These are phyloP conservation scores for Varroa destructor DNA, from an alignment of 1,140 invertebrate species.

Conservation along the genomic window DNA sequence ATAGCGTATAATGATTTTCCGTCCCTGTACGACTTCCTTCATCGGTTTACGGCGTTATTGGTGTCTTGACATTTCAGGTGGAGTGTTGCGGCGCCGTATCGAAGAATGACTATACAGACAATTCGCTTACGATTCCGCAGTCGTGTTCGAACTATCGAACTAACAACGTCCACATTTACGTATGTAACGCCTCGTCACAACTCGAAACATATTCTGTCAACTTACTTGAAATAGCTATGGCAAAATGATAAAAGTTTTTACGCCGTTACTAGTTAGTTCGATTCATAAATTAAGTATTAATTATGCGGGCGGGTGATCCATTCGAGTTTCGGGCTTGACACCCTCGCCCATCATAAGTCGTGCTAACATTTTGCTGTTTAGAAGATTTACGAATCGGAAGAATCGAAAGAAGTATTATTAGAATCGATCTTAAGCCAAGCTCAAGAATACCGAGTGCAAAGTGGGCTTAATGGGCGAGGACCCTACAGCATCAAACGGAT, in stretches of 20 bases:
- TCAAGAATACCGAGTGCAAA: no score
- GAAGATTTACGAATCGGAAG: background rate
- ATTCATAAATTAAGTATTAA: background rate
- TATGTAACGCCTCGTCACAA: conserved; percentile 28
- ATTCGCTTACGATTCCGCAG: conserved; percentile 33
- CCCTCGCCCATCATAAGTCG: background rate
- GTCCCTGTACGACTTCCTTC: no score
- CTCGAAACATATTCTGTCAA: background rate
- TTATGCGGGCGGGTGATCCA: background rate
- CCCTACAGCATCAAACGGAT: no score
- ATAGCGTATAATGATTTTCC: no score
- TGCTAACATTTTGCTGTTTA: background rate
- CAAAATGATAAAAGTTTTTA: background rate
- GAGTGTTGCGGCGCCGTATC: conserved; percentile 37
- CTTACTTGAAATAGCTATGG: background rate
- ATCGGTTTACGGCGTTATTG: no score
- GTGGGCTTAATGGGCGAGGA: no score
- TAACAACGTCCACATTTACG: conserved; percentile 37
- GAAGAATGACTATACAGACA: conserved; percentile 35
- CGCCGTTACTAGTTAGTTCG: no score
- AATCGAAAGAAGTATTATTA: background rate
- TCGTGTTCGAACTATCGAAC: conserved; percentile 36
- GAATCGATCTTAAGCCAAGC: no score
- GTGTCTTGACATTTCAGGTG: conserved; percentile 30
- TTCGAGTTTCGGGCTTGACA: background rate